Conservation (phyloP, 2,797 vertebrate genomes). For the Micromesistius poutassou region DNA sequence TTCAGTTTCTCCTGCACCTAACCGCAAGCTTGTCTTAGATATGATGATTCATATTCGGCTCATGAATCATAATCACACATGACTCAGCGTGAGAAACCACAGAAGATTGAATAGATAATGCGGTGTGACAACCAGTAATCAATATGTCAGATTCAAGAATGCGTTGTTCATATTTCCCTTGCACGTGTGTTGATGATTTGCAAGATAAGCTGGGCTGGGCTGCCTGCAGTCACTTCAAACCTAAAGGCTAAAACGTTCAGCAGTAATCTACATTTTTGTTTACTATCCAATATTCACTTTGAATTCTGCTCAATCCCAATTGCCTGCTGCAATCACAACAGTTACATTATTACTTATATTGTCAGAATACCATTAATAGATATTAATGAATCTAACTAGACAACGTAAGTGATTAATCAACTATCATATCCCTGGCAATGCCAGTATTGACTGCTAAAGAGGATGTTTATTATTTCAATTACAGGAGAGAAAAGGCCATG, state of each 20-base stretch:
- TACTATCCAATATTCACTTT: neutral
- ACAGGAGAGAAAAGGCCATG: neutral
- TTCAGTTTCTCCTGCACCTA: neutral
- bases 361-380: too few relatives aligned
- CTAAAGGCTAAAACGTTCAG: neutral
- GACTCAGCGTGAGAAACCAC: neutral
- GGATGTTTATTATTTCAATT: neutral
- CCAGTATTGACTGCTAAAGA: neutral
- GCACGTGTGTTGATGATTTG: neutral
- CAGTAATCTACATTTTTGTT: neutral
- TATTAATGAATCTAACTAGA: neutral
- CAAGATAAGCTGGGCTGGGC: too few relatives aligned
- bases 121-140: neutral
- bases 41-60: neutral
- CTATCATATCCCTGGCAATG: too few relatives aligned
- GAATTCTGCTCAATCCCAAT: too few relatives aligned
- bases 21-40: neutral
- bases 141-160: neutral
- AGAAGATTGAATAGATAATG: neutral
- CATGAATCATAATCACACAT: neutral
- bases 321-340: too few relatives aligned
- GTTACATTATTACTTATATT: too few relatives aligned
- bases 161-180: neutral
- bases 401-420: neutral
- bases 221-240: neutral